phyloP scores from a whole-genome alignment of 2,888 invertebrate genomes.

The Myopa tessellatipennis region DNA sequence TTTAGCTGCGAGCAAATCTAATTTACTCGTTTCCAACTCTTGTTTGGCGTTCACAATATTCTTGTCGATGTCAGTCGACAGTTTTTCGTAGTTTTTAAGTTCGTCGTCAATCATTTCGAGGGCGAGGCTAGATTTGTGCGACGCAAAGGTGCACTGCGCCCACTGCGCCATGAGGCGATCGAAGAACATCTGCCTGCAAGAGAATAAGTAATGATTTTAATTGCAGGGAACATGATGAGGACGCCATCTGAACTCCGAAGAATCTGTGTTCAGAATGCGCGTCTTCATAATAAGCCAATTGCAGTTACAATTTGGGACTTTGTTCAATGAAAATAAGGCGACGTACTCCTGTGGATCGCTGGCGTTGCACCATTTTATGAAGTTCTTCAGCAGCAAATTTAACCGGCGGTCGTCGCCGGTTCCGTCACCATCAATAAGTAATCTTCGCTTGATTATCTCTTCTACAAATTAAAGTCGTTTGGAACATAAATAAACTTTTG shows the following conservation, averaged over 20 bases:
- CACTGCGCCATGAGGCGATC: constrained; percentile 85
- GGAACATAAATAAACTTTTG: neutral
- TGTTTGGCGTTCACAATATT: constrained; percentile 83
- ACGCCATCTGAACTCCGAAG: too few relatives aligned
- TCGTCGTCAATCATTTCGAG: constrained; percentile 87
- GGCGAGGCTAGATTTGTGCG: constrained; percentile 82
- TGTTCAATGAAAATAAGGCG: neutral
- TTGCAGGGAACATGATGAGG: neutral
- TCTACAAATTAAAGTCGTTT: constrained; percentile 71
- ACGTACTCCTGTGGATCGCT: constrained; percentile 74
- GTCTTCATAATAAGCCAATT: neutral
- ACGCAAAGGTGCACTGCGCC: constrained; percentile 87
- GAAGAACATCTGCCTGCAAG: constrained; percentile 74
- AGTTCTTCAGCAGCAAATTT: constrained; percentile 83
- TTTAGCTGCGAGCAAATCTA: constrained; percentile 83
- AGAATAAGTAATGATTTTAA: neutral
- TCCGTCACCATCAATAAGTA: constrained; percentile 96
- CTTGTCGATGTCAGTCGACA: constrained; percentile 80
- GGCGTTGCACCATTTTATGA: constrained; percentile 82
- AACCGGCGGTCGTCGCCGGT: constrained; percentile 93
- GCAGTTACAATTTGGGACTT: neutral
- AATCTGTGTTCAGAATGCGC: neutral
- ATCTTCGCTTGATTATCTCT: constrained; percentile 89
- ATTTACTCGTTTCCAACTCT: constrained; percentile 84
- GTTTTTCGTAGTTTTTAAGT: constrained; percentile 80